A percentile compares a stretch with the other conserved stretches of the same genome.
phyloP scores from a whole-genome alignment of 2,888 invertebrate species.

The Sarcophaga rosellei region DNA sequence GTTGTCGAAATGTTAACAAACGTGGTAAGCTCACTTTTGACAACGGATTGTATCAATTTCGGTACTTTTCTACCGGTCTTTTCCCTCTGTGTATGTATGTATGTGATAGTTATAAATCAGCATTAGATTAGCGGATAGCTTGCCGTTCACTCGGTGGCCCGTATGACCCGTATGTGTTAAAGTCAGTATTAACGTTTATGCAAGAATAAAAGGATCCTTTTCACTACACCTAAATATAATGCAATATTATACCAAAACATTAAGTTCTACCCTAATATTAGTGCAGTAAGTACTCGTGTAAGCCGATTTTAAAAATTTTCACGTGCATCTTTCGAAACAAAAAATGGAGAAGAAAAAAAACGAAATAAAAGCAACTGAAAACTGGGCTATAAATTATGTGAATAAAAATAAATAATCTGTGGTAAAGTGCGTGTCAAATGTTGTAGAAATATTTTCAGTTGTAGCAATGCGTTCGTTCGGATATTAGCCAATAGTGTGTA shows the following conservation, averaged over 20 bases:
- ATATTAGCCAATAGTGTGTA: slow-evolving; percentile 14
- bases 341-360: neutral
- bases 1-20: too few species aligned
- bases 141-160: too few species aligned
- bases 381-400: slow-evolving; percentile 52
- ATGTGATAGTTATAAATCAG: too few species aligned
- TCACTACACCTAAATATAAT: too few species aligned
- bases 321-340: slow-evolving; percentile 25
- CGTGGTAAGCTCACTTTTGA: too few species aligned
- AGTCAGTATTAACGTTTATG: too few species aligned
- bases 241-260: neutral
- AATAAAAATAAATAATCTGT: slow-evolving; percentile 48
- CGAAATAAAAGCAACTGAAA: neutral
- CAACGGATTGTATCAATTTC: too few species aligned
- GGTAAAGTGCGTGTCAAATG: slow-evolving; percentile 65
- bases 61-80: too few species aligned
- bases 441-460: slow-evolving; percentile 35
- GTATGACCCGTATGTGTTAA: too few species aligned
- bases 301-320: neutral
- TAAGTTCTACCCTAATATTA: neutral
- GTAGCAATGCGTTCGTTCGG: slow-evolving; percentile 24
- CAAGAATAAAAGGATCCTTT: too few species aligned
- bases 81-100: too few species aligned
- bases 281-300: neutral
- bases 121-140: too few species aligned